Percentiles rank a stretch among this genome's conserved stretches.
These are phyloP conservation scores for Amphiduros pacificus DNA, from an alignment of 2,888 invertebrate genomes.

Conservation along the genomic window DNA sequence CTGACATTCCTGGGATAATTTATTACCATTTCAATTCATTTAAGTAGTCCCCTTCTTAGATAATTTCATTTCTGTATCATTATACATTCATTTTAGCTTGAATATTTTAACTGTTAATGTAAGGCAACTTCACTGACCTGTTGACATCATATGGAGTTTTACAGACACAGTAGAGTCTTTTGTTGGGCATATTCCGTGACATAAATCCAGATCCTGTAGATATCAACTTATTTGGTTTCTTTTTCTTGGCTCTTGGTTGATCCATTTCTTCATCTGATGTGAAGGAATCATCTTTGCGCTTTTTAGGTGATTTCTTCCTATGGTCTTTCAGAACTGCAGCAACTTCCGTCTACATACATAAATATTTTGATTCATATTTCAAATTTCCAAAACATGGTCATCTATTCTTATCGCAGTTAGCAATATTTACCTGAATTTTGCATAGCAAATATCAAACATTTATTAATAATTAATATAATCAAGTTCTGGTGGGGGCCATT, in stretches of 20 bases:
- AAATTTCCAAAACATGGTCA: too few relatives aligned
- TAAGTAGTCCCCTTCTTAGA: too few relatives aligned
- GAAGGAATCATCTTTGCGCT: conserved; percentile 4
- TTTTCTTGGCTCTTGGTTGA: conserved; percentile 34
- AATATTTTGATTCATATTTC: not conserved
- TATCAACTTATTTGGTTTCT: conserved; percentile 42
- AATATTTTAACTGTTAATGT: not conserved
- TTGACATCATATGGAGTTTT: conserved; percentile 95
- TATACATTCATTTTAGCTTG: too few relatives aligned
- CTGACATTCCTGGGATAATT: too few relatives aligned
- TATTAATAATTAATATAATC: not conserved
- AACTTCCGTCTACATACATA: conserved; percentile 38
- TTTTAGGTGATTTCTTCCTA: conserved; percentile 25
- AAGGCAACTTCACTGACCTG: conserved; percentile 75
- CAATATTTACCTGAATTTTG: too few relatives aligned
- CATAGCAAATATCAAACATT: not conserved
- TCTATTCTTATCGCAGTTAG: not conserved
- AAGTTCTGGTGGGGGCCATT: not conserved
- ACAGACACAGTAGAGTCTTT: conserved; percentile 80
- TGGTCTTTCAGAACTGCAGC: conserved; percentile 36
- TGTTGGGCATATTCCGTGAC: conserved; percentile 33
- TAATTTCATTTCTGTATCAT: too few relatives aligned
- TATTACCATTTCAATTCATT: too few relatives aligned
- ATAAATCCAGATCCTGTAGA: conserved; percentile 6
- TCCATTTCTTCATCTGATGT: conserved; percentile 7